Base-by-base conservation (phyloP, 1,140 invertebrate genomes). In the Hydropsyche tenuis region DNA sequence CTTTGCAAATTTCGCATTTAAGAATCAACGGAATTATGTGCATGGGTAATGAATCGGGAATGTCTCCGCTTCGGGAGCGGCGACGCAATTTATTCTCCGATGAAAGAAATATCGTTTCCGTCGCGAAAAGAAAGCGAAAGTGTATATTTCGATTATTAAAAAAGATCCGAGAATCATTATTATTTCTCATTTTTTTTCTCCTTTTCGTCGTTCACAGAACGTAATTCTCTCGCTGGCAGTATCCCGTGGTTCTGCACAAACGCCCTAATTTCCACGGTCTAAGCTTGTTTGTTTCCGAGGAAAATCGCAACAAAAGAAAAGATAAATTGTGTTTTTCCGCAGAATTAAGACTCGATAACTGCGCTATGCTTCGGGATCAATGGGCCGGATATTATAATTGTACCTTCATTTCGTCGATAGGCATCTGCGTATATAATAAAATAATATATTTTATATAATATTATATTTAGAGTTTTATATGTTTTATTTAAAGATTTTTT, bases 331-430 rank as follows among this genome's bases (percentile, higher is more conserved):
- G 51, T 70, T 70, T 68, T 70, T 70, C 68, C 46, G 48, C 51
- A 70, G 48, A 70, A 70, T 70, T 70, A 70, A 56, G 68, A 56
- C 68, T 70, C 68, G 65, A 68, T 68, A 68, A 68, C 65, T 68
- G 65, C 65, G 65, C 65, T 43, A 68, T 70, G 37, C 51, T 70
- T 70, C 46, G 68, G 20, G 68, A 56, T 70, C 65, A 70, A 70
- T 70, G 68, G 51, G 25, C 68, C 68, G 68, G 51, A 70, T 70
- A 70, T 70, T 70, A 70, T 70, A 70, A 70, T 70, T 70, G 68
- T 60, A 70, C 68, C 68, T 70, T 70, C 25, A 56, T 60, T 42
- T 70, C 51, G n/a, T 23, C 4, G 65, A 37, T 4, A 37, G 30
- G 14, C 3, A 16, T 51, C 20, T 5, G 14, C 14, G 48, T 51